Conservation (phyloP, 2,888 invertebrate species). For the Agrochola lota region DNA sequence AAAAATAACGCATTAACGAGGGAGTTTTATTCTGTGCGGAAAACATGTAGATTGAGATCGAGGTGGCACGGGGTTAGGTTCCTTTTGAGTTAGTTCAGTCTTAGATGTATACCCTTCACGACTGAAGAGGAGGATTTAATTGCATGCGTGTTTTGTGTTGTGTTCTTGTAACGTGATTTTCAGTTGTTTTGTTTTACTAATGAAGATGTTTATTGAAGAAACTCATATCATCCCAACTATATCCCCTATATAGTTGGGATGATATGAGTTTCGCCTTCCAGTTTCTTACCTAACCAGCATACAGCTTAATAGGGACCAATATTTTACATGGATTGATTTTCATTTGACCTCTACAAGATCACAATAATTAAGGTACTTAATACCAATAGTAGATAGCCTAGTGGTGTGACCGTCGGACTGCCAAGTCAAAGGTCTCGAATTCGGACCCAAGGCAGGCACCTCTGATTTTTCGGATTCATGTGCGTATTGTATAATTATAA, state of each 20-base stretch:
- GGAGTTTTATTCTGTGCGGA: conserved; percentile 24
- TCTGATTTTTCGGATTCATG: too few relatives aligned
- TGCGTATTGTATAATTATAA: too few relatives aligned
- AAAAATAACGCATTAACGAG: conserved; percentile 54
- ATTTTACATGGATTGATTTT: background rate
- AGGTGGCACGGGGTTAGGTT: background rate
- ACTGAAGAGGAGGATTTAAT: background rate
- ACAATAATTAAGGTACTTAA: background rate
- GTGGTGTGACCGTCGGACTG: too few relatives aligned
- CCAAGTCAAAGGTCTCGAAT: too few relatives aligned
- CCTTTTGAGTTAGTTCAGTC: conserved; percentile 24
- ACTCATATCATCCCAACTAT: background rate
- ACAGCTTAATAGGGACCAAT: background rate
- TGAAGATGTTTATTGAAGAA: background rate
- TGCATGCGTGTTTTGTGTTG: background rate
- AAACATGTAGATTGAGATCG: conserved; percentile 13
- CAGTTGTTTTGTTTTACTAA: conserved; percentile 20
- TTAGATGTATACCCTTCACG: background rate
- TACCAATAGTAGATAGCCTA: too few relatives aligned
- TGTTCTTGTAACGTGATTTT: conserved; percentile 10
- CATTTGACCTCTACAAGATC: background rate
- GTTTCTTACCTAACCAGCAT: too few relatives aligned
- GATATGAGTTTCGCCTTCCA: too few relatives aligned
- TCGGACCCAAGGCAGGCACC: too few relatives aligned
- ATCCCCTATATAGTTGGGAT: too few relatives aligned